A percentile compares a stretch with the other conserved stretches of the same genome.
phyloP scores from a whole-genome alignment of 2,888 invertebrate species.

The Orthonevra nobilis region DNA sequence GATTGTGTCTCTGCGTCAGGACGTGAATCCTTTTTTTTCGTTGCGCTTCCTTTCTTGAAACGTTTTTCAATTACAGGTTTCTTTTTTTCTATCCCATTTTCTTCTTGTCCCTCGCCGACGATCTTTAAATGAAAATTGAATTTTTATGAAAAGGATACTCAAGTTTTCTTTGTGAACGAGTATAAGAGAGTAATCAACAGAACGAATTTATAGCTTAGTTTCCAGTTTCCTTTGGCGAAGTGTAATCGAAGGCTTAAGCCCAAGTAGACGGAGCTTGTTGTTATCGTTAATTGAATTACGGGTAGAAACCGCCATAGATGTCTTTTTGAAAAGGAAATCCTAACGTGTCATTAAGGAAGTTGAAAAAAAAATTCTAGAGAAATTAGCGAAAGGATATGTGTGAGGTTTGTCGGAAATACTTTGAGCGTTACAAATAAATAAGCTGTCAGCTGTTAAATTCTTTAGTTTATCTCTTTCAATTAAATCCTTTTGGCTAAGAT shows the following conservation, averaged over 20 bases:
- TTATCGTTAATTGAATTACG: slow-evolving; percentile 56
- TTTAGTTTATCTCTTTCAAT: no score
- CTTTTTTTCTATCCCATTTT: no score
- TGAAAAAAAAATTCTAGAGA: background rate
- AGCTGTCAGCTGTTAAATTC: no score
- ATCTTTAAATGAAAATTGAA: slow-evolving; percentile 39
- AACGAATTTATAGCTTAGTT: no score
- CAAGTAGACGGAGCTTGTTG: slow-evolving; percentile 29
- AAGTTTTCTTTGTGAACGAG: background rate
- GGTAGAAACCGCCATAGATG: slow-evolving; percentile 37
- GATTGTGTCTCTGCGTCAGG: slow-evolving; percentile 21
- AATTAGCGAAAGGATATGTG: no score
- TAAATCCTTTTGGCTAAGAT: no score
- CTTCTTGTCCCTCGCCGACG: slow-evolving; percentile 27
- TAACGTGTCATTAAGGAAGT: background rate
- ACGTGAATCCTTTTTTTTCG: slow-evolving; percentile 5
- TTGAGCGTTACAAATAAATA: no score
- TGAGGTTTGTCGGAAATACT: no score
- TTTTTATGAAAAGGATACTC: slow-evolving; percentile 31
- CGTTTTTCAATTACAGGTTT: slow-evolving; percentile 50
- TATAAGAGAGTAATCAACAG: no score
- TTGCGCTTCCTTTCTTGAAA: slow-evolving; percentile 10
- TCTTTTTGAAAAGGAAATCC: slow-evolving; percentile 13
- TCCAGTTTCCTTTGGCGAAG: no score
- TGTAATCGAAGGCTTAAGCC: slow-evolving; percentile 27